These are phyloP conservation scores for Gnathonemus echidnorhynchus DNA, from an alignment of 2,113 vertebrate genomes.

Conservation along the genomic window DNA sequence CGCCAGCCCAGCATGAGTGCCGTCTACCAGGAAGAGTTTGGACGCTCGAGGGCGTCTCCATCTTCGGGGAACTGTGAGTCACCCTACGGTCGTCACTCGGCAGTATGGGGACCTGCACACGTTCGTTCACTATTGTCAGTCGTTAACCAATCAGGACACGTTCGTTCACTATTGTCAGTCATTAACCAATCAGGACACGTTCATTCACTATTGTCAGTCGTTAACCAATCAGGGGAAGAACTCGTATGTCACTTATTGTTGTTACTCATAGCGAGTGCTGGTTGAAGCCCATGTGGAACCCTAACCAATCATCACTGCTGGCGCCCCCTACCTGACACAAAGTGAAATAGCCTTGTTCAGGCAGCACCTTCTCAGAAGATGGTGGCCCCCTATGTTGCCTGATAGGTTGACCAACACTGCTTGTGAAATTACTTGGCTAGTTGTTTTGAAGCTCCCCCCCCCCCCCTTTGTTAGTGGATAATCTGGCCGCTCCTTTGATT, in stretches of 20 bases:
- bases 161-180: neutral
- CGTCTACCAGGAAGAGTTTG: constrained; percentile 49
- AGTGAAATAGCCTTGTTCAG: neutral
- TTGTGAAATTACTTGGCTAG: neutral
- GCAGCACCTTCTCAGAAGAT: neutral
- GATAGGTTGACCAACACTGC: neutral
- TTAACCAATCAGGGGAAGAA: neutral
- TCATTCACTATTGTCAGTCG: neutral
- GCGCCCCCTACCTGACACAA: neutral
- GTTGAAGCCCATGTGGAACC: neutral
- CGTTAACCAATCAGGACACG: no score
- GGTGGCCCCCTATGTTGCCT: neutral
- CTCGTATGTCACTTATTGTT: neutral
- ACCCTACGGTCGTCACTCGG: neutral
- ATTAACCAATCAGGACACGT: neutral
- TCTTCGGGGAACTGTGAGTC: constrained; percentile 81
- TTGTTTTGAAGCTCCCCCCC: neutral
- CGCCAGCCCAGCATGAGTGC: constrained; percentile 43
- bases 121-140: neutral
- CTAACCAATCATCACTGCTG: neutral
- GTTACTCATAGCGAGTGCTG: neutral
- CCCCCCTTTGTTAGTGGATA: neutral
- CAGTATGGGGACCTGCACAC: neutral
- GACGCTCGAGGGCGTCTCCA: constrained; percentile 59
- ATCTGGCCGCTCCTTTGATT: neutral